Conservation (phyloP, 2,797 vertebrate genomes). For the Falco columbarius region DNA sequence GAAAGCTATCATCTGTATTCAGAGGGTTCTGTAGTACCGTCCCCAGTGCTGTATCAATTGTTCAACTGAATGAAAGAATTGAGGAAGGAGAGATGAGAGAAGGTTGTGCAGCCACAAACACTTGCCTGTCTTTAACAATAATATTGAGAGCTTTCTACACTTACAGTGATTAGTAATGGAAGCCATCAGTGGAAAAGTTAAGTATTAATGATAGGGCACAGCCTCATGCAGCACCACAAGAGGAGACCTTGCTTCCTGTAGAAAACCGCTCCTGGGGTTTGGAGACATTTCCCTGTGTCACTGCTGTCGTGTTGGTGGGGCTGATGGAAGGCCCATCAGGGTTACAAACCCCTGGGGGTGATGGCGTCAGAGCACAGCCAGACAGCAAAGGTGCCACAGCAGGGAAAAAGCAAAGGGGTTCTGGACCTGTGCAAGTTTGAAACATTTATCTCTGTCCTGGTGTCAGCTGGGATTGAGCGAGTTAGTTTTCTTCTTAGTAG, state of each 20-base stretch:
- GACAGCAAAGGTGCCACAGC: neutral
- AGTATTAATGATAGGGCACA: neutral
- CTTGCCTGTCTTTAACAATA: neutral
- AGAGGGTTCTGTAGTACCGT: neutral
- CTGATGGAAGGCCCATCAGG: neutral
- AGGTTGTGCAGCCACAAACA: neutral
- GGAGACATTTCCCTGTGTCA: neutral
- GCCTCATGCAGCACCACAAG: neutral
- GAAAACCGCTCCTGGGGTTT: neutral
- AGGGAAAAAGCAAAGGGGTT: neutral
- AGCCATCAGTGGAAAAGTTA: neutral
- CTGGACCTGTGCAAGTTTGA: neutral
- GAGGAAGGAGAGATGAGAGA: neutral
- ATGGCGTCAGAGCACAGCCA: neutral
- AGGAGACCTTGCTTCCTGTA: neutral
- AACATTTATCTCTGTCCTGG: neutral
- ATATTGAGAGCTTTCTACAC: neutral
- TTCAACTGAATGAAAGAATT: rapidly evolving
- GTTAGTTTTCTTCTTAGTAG: too few species aligned
- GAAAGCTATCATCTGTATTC: neutral
- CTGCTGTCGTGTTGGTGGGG: neutral
- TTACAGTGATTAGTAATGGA: neutral
- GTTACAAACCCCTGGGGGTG: neutral
- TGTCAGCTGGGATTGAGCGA: too few species aligned
- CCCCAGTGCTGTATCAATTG: neutral